Evolutionary conservation across 2,113 vertebrate species (phyloP).

Genomic region (Passer montanus): DNA sequence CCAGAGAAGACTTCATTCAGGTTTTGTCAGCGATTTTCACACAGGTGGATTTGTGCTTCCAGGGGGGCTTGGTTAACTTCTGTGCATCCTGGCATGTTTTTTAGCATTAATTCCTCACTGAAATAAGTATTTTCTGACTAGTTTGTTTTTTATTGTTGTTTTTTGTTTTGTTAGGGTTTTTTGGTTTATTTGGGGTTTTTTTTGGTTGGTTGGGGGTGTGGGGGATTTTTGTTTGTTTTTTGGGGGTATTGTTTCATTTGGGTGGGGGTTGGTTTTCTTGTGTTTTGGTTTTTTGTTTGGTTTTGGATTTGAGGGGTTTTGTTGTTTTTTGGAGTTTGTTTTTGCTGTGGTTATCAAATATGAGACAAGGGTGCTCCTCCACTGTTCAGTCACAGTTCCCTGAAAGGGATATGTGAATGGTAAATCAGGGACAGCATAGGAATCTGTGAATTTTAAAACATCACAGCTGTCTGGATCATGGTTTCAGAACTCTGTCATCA

Average conservation of each 20-base stretch:
- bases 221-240: not conserved
- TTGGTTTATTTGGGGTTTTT: not conserved
- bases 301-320: not conserved
- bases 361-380: not conserved
- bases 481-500: not conserved
- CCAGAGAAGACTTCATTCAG: not conserved
- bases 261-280: not conserved
- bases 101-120: not conserved
- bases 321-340: not conserved
- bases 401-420: not conserved
- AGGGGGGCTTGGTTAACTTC: not conserved
- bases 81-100: not conserved
- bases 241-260: not conserved
- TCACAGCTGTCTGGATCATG: not conserved
- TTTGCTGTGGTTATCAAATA: not conserved
- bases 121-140: not conserved
- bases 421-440: not conserved
- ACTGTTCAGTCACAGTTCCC: not conserved
- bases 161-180: fast-evolving
- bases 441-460: not conserved
- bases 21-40: not conserved
- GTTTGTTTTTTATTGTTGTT: not conserved
- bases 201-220: not conserved
- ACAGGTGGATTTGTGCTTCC: not conserved
- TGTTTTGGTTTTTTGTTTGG: not conserved